Percentiles rank a stretch among this genome's conserved stretches.
Evolutionary conservation across 2,888 invertebrate genomes (phyloP).

Genomic region (Heliconius ismenius): DNA sequence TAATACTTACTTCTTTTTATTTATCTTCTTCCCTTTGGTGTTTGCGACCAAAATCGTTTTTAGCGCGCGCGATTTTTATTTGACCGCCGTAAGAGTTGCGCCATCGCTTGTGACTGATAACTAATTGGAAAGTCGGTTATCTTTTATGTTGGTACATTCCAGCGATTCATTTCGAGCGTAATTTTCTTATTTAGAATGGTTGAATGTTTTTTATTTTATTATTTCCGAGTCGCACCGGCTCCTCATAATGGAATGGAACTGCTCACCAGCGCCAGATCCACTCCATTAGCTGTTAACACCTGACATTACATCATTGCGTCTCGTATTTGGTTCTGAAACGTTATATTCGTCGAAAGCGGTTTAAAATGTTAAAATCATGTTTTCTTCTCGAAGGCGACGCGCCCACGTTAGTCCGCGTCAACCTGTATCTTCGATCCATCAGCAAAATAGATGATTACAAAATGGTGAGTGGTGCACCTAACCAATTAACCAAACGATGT

Average conservation of each 20-base stretch:
- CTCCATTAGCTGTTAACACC: constrained; percentile 60
- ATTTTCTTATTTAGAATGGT: constrained; percentile 62
- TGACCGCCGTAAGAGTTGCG: constrained; percentile 33
- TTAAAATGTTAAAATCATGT: constrained; percentile 49
- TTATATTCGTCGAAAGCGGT: constrained; percentile 36
- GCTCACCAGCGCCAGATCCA: constrained; percentile 49
- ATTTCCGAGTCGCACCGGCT: constrained; percentile 60
- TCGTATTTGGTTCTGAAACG: constrained; percentile 18
- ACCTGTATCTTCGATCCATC: constrained; percentile 98
- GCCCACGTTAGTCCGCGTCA: constrained; percentile 94
- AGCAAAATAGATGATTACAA: constrained; percentile 99
- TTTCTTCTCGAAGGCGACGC: constrained; percentile 86
- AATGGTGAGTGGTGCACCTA: constrained; percentile 92
- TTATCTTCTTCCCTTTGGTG: constrained; percentile 73
- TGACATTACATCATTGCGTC: constrained; percentile 53
- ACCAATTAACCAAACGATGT: constrained; percentile 53
- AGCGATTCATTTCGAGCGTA: constrained; percentile 44
- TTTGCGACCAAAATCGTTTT: constrained; percentile 82
- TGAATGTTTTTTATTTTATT: constrained; percentile 56
- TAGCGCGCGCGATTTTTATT: constrained; percentile 55
- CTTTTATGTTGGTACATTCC: constrained; percentile 40
- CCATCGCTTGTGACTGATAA: constrained; percentile 27
- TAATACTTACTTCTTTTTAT: constrained; percentile 53
- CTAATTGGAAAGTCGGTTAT: constrained; percentile 35
- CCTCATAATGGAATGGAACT: constrained; percentile 58